Percentiles rank a stretch among this genome's conserved stretches.
phyloP scores from a whole-genome alignment of 2,113 vertebrate species.

The Paradisaea rubra region DNA sequence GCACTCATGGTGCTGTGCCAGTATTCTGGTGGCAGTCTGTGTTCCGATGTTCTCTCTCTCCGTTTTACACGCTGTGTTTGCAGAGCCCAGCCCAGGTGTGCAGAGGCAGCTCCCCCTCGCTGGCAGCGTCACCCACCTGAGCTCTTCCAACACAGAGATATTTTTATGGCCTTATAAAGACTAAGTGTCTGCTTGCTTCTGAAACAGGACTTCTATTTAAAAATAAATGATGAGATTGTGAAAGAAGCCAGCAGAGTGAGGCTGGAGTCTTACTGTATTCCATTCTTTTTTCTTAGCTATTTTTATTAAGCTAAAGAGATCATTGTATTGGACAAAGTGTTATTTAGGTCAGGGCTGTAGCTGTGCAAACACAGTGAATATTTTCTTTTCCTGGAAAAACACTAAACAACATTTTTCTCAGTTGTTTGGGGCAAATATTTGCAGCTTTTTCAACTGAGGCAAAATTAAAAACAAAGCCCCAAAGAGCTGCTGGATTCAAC shows the following conservation, averaged over 20 bases:
- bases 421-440: background rate
- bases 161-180: background rate
- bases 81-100: background rate
- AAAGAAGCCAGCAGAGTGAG: slow-evolving; percentile 1
- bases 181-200: background rate
- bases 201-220: background rate
- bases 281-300: background rate
- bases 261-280: background rate
- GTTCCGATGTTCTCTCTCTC: background rate
- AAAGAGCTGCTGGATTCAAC: background rate
- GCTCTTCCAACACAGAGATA: background rate
- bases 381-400: background rate
- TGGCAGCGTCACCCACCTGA: background rate
- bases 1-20: too few relatives aligned
- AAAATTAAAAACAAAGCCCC: background rate
- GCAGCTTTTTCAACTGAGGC: background rate
- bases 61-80: background rate
- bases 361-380: background rate
- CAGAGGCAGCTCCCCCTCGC: background rate
- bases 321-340: background rate
- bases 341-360: background rate
- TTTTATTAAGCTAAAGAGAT: background rate
- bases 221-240: slow-evolving; percentile 4
- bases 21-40: background rate
- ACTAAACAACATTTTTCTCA: background rate